Conservation (phyloP, 2,888 invertebrate species). For the Campoletis raptor region DNA sequence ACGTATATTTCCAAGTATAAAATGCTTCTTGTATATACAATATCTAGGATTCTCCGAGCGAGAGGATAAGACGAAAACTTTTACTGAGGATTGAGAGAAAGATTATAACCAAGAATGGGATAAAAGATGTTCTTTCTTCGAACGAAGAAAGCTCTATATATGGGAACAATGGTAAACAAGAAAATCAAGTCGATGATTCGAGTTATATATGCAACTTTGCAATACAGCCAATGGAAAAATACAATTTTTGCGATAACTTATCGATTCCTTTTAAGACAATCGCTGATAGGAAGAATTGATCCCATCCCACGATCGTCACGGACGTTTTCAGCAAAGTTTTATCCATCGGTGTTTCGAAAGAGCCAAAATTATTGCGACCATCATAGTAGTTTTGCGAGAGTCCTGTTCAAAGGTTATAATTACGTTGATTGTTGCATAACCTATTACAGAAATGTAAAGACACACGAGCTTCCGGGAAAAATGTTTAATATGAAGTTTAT, state of each 20-base stretch:
- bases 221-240: conserved; percentile 2
- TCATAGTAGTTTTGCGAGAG: too few species aligned
- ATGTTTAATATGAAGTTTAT: too few species aligned
- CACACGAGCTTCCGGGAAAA: too few species aligned
- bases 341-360: background rate
- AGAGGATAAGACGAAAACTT: conserved; percentile 59
- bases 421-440: too few species aligned
- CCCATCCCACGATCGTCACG: conserved; percentile 7
- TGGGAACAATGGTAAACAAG: conserved; percentile 78
- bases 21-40: conserved; percentile 76
- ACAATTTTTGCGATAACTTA: conserved; percentile 39
- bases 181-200: conserved; percentile 78
- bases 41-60: conserved; percentile 75
- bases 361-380: too few species aligned
- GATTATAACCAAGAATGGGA: conserved; percentile 62
- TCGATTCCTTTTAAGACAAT: conserved; percentile 46
- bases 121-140: conserved; percentile 53
- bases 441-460: too few species aligned
- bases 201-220: conserved; percentile 68
- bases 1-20: conserved; percentile 37
- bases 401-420: too few species aligned
- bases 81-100: conserved; percentile 47
- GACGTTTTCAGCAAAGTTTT: background rate
- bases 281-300: conserved; percentile 6
- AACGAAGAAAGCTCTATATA: conserved; percentile 43